Conservation (phyloP, 2,797 vertebrate genomes). For the Uromys caudimaculatus region DNA sequence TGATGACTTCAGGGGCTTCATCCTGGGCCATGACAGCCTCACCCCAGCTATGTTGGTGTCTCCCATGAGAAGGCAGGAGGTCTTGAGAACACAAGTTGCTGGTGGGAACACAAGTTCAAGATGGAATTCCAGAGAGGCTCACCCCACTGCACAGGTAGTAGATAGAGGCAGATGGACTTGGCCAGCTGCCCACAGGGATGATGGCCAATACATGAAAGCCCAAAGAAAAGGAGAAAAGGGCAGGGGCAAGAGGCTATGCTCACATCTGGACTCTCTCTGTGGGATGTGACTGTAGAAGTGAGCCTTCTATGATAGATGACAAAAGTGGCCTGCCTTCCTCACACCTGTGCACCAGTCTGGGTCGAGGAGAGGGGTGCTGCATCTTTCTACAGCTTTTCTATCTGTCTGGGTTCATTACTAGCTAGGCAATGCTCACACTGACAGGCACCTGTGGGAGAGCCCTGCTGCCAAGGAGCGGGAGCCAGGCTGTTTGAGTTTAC, state of each 20-base stretch:
- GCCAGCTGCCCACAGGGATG: background rate
- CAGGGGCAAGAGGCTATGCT: background rate
- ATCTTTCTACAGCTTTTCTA: background rate
- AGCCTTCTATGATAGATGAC: background rate
- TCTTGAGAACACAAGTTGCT: background rate
- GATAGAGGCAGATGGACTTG: background rate
- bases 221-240: fast-evolving
- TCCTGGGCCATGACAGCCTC: background rate
- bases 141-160: fast-evolving
- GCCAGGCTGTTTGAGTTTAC: background rate
- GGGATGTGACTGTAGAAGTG: fast-evolving
- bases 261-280: background rate
- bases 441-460: background rate
- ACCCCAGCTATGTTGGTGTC: background rate
- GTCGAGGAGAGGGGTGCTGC: background rate
- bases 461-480: background rate
- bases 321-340: background rate
- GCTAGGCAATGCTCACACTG: fast-evolving
- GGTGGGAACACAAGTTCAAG: background rate
- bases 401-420: background rate
- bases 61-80: background rate
- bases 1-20: background rate
- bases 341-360: background rate
- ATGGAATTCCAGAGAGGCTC: background rate
- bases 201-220: conserved; percentile 7